These are phyloP conservation scores for Hoplodrina blanda DNA, from an alignment of 2,888 invertebrate genomes.

Conservation along the genomic window DNA sequence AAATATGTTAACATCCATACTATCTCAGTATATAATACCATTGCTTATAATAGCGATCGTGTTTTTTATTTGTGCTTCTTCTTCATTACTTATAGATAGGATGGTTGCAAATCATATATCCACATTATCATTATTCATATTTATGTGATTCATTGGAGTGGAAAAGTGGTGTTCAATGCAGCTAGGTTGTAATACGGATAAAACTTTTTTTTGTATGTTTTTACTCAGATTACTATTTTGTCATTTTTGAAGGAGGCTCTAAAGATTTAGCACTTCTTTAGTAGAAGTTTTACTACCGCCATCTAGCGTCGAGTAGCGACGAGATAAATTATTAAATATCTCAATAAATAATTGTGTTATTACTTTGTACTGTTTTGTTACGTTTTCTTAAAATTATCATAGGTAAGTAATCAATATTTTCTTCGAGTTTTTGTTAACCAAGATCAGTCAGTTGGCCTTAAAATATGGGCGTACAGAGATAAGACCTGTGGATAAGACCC, in stretches of 20 bases:
- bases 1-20: not conserved
- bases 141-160: too few species aligned
- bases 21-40: not conserved
- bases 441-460: constrained; percentile 18
- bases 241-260: too few species aligned
- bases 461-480: not conserved
- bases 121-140: not conserved
- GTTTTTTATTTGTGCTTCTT: not conserved
- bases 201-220: too few species aligned
- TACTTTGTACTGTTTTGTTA: not conserved
- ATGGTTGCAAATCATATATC: not conserved
- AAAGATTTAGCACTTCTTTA: not conserved
- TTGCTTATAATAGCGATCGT: not conserved
- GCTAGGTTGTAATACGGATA: too few species aligned
- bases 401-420: not conserved
- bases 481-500: constrained; percentile 24
- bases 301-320: constrained; percentile 74
- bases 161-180: too few species aligned
- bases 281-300: constrained; percentile 51
- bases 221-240: too few species aligned
- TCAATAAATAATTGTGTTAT: not conserved
- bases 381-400: not conserved
- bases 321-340: not conserved
- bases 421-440: not conserved
- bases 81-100: not conserved